Evolutionary conservation across 2,888 invertebrate species (phyloP).

Genomic region (Mantis religiosa): DNA sequence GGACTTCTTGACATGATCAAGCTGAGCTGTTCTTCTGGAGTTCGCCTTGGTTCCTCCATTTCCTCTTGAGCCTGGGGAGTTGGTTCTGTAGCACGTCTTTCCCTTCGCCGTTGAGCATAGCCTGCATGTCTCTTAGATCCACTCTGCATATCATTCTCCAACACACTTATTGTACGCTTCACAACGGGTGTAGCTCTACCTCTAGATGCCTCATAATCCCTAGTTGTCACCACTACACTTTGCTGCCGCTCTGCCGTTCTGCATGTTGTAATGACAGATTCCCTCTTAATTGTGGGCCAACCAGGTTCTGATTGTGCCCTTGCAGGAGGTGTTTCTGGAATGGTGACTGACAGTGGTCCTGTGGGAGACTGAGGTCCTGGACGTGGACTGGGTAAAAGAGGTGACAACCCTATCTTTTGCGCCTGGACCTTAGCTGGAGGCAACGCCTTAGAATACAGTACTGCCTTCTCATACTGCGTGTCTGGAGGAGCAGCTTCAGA

Average conservation of each 20-base stretch:
- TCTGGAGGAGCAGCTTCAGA: conserved; percentile 36
- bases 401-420: conserved; percentile 37
- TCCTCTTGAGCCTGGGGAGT: background rate
- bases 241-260: background rate
- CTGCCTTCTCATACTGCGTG: conserved; percentile 41
- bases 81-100: background rate
- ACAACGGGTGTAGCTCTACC: background rate
- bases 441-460: conserved; percentile 40
- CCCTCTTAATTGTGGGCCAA: background rate
- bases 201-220: background rate
- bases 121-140: conserved; percentile 13
- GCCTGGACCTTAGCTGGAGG: conserved; percentile 42
- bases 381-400: background rate
- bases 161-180: conserved; percentile 7
- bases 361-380: conserved; percentile 10
- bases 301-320: background rate
- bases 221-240: background rate
- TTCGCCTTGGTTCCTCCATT: conserved; percentile 9
- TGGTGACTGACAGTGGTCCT: conserved; percentile 6
- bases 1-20: conserved; percentile 18
- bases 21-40: conserved; percentile 14
- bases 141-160: background rate
- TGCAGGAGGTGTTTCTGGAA: background rate
- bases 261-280: conserved; percentile 10
- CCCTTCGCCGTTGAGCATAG: background rate